phyloP scores from a whole-genome alignment of 2,797 vertebrate species.

The Decapterus maruadsi region DNA sequence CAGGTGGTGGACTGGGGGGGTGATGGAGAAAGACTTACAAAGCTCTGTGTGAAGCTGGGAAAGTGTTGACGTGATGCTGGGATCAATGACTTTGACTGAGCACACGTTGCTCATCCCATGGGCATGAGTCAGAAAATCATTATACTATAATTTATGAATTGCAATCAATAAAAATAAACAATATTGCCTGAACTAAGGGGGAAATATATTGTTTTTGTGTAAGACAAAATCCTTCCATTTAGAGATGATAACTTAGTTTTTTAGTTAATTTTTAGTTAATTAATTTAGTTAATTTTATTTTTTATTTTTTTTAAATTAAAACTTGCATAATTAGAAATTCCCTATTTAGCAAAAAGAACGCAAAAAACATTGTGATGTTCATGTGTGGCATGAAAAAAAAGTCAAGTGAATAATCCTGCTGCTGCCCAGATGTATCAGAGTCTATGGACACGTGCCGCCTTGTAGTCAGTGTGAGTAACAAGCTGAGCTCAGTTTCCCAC shows the following conservation, averaged over 20 bases:
- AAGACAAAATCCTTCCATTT: background rate
- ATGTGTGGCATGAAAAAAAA: background rate
- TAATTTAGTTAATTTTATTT: too few relatives aligned
- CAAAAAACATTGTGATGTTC: too few relatives aligned
- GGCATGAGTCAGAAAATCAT: constrained; percentile 3
- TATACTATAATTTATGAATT: too few relatives aligned
- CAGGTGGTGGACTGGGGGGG: constrained; percentile 62
- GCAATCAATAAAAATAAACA: background rate
- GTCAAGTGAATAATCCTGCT: background rate
- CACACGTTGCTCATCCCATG: constrained; percentile 45
- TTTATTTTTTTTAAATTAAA: background rate
- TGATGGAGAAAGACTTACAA: constrained; percentile 35
- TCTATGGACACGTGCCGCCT: constrained; percentile 20
- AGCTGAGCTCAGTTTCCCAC: too few relatives aligned
- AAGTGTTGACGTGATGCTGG: constrained; percentile 62
- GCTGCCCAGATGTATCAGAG: too few relatives aligned
- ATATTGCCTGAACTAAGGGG: too few relatives aligned
- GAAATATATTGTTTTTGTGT: background rate
- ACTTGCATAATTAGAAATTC: background rate
- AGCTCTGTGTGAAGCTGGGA: constrained; percentile 64
- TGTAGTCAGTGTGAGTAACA: background rate
- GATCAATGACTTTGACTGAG: constrained; percentile 63
- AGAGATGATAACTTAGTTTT: background rate
- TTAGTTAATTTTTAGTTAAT: too few relatives aligned
- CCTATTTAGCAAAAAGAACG: too few relatives aligned